Percentiles rank a stretch among this genome's conserved stretches.
phyloP scores from a whole-genome alignment of 1,140 invertebrate species.

The Scylla paramamosain region DNA sequence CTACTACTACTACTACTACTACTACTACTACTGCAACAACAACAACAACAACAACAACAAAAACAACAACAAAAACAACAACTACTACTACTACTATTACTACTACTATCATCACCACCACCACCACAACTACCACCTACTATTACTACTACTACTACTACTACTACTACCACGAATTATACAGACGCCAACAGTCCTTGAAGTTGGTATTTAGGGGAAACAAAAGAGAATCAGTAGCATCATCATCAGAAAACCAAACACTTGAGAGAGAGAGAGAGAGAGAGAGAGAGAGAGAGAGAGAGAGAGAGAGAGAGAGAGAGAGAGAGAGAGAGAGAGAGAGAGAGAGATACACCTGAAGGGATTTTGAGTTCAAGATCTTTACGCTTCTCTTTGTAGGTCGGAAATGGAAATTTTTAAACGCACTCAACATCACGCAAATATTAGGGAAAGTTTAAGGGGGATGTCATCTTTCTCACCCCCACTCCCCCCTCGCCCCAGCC shows the following conservation, averaged over 20 bases:
- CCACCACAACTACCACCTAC: no score
- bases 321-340: conserved; percentile 20
- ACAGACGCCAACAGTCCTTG: no score
- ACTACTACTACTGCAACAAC: no score
- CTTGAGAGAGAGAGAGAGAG: background rate
- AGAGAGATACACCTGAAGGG: background rate
- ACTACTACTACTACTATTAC: no score
- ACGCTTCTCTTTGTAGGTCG: background rate
- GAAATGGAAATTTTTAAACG: background rate
- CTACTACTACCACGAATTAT: background rate
- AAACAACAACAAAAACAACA: no score
- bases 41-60: no score
- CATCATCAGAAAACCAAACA: background rate
- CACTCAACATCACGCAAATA: background rate
- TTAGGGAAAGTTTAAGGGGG: background rate
- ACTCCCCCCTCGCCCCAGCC: background rate
- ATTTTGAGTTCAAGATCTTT: background rate
- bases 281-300: background rate
- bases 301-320: background rate
- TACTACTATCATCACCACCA: no score
- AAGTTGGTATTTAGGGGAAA: background rate
- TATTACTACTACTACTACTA: no score
- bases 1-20: no score
- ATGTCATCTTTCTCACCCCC: background rate
- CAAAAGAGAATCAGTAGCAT: background rate